Evolutionary conservation across 1,140 invertebrate genomes (phyloP).

Genomic region (Drosophila ananassae): DNA sequence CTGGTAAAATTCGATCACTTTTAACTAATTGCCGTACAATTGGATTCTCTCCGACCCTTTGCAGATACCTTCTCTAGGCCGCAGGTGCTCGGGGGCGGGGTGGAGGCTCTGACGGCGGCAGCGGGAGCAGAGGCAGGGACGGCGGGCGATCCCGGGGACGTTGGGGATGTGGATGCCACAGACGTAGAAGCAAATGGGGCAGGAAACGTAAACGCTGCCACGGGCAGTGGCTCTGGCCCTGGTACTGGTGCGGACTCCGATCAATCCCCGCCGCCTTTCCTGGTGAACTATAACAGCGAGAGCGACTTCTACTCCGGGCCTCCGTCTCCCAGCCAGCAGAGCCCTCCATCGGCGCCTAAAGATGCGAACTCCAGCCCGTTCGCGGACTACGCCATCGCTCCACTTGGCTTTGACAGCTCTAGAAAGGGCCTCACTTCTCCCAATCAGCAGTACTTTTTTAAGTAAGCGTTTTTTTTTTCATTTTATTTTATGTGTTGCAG

Average conservation of each 20-base stretch:
- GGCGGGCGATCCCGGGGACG: neutral
- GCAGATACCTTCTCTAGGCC: constrained; percentile 77
- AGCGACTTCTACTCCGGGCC: constrained; percentile 3
- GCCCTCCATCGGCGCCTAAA: neutral
- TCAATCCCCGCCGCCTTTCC: constrained; percentile 15
- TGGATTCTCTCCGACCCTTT: constrained; percentile 83
- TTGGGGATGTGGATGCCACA: constrained; percentile 1
- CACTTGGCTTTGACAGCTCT: constrained; percentile 1
- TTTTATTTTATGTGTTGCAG: constrained; percentile 13
- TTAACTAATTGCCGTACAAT: constrained; percentile 82
- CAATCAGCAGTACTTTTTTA: constrained; percentile 39
- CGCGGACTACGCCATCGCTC: constrained; percentile 1
- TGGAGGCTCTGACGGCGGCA: constrained; percentile 7
- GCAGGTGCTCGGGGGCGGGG: constrained; percentile 14
- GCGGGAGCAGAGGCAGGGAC: constrained; percentile 9
- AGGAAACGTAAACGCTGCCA: neutral
- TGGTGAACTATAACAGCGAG: constrained; percentile 40
- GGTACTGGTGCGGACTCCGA: constrained; percentile 9
- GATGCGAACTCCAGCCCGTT: neutral
- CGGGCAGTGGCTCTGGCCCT: neutral
- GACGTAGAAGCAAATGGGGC: neutral
- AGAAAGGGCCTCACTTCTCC: neutral
- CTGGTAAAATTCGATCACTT: constrained; percentile 79
- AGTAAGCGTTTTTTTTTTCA: constrained; percentile 28
- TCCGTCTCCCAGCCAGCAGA: neutral